Evolutionary conservation across 2,888 invertebrate species (phyloP), one percentile per base, ranked within the genome.

Genomic region (Galerucella calmariensis): DNA sequence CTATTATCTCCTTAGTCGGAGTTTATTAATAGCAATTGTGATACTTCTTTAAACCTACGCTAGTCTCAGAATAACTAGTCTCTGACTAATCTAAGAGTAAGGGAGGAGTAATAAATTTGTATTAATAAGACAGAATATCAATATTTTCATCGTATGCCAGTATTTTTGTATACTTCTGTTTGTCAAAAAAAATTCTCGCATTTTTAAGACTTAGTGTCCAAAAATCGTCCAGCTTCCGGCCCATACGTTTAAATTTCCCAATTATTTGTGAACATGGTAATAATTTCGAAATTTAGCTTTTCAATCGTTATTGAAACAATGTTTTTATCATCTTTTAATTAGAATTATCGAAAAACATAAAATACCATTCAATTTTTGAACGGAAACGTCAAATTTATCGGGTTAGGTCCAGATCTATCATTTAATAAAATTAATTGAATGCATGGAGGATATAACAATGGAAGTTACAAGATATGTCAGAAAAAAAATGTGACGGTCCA

Each of bases 311-410:
- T 11, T 44, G 5, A 46, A 63, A 63, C 46, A 12, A 63, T 63
- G n/a, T 9, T 44, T 63, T 63, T 63, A 56, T 35, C 16, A 14
- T 44, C 16, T 44, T 46, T 63, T 63, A 46, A 63, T 63, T 63
- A 44, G 20, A 44, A 16, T 63, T 27, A 63, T 46, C 44, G 44
- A 46, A 63, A 46, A 46, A 44, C 4, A 16, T 63, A 3, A 63
- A 63, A 63, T 20, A 2, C 10, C 20, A 16, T 56, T 56, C 8
- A 16, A 56, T 56, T 10, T 20, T 20, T 16, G 20, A 56, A 20
- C 20, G 9, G 2, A 10, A 10, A 16, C 56, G 20, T 9, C 56
- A 56, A 56, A 56, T 20, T 56, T 16, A 56, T 56, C 56, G 2
- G 16, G 8, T 0, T 51, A 51, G 3, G 51, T n/a, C n/a, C n/a